These are phyloP conservation scores for Cartodere bifasciata DNA, from an alignment of 2,888 invertebrate genomes.

Conservation along the genomic window DNA sequence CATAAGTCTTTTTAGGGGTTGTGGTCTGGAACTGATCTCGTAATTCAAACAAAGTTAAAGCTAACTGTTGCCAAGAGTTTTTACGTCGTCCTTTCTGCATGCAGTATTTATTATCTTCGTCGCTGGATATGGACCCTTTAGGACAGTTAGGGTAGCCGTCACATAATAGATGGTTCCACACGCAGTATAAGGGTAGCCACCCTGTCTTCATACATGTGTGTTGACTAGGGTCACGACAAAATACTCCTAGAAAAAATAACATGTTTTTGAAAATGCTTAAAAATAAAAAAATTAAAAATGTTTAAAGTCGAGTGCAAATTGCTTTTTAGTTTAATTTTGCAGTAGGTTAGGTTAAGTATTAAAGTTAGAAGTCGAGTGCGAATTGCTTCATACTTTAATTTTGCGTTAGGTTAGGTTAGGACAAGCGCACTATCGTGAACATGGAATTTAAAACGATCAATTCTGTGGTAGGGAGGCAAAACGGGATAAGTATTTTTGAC, in stretches of 20 bases:
- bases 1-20: constrained; percentile 9
- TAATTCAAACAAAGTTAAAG: constrained; percentile 21
- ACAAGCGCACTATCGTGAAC: too few relatives aligned
- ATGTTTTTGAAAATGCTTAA: too few relatives aligned
- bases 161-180: constrained; percentile 51
- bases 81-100: constrained; percentile 14
- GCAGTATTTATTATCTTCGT: constrained; percentile 30
- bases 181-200: constrained; percentile 39
- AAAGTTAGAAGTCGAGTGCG: too few relatives aligned
- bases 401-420: too few relatives aligned
- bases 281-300: too few relatives aligned
- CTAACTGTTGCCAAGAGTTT: constrained; percentile 21
- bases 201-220: constrained; percentile 29
- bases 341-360: too few relatives aligned
- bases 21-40: background rate
- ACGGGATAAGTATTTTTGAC: too few relatives aligned
- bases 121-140: constrained; percentile 39
- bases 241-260: constrained; percentile 15
- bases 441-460: too few relatives aligned
- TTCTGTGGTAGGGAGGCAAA: too few relatives aligned
- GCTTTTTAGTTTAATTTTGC: too few relatives aligned
- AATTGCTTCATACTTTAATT: too few relatives aligned
- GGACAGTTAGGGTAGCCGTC: constrained; percentile 57
- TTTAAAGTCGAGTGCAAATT: too few relatives aligned
- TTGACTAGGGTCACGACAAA: constrained; percentile 23